These are phyloP conservation scores for Napeogenes sylphis DNA, from an alignment of 2,888 invertebrate genomes.

Conservation along the genomic window DNA sequence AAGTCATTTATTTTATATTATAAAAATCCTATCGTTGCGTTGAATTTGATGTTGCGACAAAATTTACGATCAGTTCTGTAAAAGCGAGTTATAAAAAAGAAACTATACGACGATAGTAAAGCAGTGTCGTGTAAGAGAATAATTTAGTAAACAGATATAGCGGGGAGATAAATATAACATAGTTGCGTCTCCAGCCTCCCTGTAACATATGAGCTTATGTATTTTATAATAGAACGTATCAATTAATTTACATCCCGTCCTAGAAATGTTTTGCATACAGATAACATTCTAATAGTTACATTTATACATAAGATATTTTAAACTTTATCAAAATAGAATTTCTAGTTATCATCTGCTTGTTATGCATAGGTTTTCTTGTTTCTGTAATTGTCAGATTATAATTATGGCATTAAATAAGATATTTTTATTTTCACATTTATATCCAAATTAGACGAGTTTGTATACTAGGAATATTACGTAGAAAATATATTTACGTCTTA, in stretches of 20 bases:
- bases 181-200: constrained; percentile 13
- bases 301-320: background rate
- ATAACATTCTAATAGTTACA: constrained; percentile 3
- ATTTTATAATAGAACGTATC: constrained; percentile 22
- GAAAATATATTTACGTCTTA: too few relatives aligned
- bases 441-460: too few relatives aligned
- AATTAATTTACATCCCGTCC: constrained; percentile 22
- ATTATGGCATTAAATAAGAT: too few relatives aligned
- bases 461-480: too few relatives aligned
- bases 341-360: too few relatives aligned
- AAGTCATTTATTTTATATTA: background rate
- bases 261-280: constrained; percentile 15
- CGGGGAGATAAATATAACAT: constrained; percentile 15
- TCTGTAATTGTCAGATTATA: too few relatives aligned
- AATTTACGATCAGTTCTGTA: constrained; percentile 26
- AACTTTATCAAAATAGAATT: background rate
- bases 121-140: constrained; percentile 21
- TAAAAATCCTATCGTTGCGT: constrained; percentile 17
- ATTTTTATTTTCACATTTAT: too few relatives aligned
- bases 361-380: too few relatives aligned
- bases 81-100: constrained; percentile 27
- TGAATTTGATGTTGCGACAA: constrained; percentile 19
- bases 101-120: constrained; percentile 27
- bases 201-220: constrained; percentile 5
- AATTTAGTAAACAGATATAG: constrained; percentile 26